Percentiles rank a stretch among this genome's conserved stretches.
Evolutionary conservation across 1,140 invertebrate species (phyloP).

Genomic region (Rhyacophila brunnea): DNA sequence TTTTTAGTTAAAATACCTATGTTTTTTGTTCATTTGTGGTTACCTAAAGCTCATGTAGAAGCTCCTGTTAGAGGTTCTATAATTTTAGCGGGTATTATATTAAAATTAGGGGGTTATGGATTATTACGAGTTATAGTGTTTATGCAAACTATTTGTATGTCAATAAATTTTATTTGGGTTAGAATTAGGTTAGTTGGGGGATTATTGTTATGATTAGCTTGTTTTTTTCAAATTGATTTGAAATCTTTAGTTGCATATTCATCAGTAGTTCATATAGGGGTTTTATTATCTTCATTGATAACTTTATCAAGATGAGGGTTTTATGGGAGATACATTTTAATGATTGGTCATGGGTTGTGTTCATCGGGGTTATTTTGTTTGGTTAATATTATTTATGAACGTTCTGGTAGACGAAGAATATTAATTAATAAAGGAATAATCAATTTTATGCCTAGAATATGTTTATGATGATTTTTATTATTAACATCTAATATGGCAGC

Average conservation of each 20-base stretch:
- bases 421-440: slow-evolving; percentile 52
- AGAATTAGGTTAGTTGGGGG: slow-evolving; percentile 57
- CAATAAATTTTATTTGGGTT: slow-evolving; percentile 52
- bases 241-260: slow-evolving; percentile 66
- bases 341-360: too few species aligned
- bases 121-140: slow-evolving; percentile 56
- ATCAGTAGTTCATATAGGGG: slow-evolving; percentile 62
- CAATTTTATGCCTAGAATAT: slow-evolving; percentile 51
- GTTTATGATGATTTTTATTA: slow-evolving; percentile 62
- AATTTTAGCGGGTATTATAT: slow-evolving; percentile 67
- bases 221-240: slow-evolving; percentile 60
- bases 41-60: slow-evolving; percentile 73
- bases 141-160: slow-evolving; percentile 45
- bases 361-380: slow-evolving; percentile 68
- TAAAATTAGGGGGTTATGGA: slow-evolving; percentile 68
- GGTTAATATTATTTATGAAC: slow-evolving; percentile 64
- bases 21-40: slow-evolving; percentile 67
- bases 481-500: slow-evolving; percentile 51
- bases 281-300: too few species aligned
- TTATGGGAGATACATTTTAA: too few species aligned
- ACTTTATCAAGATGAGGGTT: too few species aligned
- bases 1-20: slow-evolving; percentile 72
- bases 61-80: slow-evolving; percentile 68
- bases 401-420: slow-evolving; percentile 46
- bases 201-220: slow-evolving; percentile 57